Evolutionary conservation across 2,888 invertebrate genomes (phyloP), one percentile per base, ranked within the genome.

Genomic region (Torymus tubicola): DNA sequence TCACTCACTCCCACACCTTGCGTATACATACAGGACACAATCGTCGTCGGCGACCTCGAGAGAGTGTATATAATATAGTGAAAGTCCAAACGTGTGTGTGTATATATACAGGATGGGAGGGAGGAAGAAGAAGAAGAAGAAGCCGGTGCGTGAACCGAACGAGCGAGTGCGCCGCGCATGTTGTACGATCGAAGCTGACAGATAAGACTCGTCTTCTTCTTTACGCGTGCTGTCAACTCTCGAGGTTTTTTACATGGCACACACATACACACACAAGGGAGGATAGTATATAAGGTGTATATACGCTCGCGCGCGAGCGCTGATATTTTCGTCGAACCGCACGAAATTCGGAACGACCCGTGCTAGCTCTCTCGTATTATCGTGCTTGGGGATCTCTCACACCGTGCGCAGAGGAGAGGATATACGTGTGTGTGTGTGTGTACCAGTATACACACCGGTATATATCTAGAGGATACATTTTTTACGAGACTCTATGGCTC

Each of bases 301-400:
- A 21, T 21, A 21, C 42, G 42, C 42, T 2, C 77, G 42, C 42
- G 31, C 77, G 78, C 81, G 81, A 72, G 81, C 81, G 57, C 68
- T 73, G 69, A 78, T 78, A 78, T 84, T 82, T 81, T 83, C 82
- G 83, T 79, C 73, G 63, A 68, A 73, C 78, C 82, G 76, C 76
- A 78, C 78, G 82, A 83, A 81, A 78, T 81, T 63, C 42, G 67
- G 78, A 60, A 65, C 68, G 42, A 21, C 42, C 24, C 16, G n/a
- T 21, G 68, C 76, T 80, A n/a, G n/a, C n/a, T n/a, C n/a, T n/a
- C n/a, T n/a, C n/a, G n/a, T n/a, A 72, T 58, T 69, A 72, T 65
- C 50, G 18, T 16, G n/a, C 16, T 5, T 21, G 21, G 3, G 31
- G 18, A 21, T 60, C 60, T 18, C 24, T 16, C 24, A 5, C 13